Evolutionary conservation across 1,140 invertebrate genomes (phyloP).

Genomic region (Grapholita molesta): DNA sequence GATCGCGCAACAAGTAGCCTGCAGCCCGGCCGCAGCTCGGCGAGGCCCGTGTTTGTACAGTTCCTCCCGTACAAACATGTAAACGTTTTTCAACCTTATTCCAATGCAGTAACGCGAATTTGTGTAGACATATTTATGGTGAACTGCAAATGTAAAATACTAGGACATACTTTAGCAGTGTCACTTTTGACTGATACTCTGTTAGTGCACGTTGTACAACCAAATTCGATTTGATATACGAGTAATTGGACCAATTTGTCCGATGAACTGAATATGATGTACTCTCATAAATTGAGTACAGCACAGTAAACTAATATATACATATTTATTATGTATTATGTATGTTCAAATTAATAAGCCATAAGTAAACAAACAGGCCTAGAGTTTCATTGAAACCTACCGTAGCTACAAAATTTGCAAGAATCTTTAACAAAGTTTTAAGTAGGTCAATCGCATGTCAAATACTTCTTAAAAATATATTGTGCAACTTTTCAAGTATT

Average conservation of each 20-base stretch:
- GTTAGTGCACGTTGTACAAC: background rate
- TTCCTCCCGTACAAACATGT: background rate
- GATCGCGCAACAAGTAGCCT: slow-evolving; percentile 8
- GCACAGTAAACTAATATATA: background rate
- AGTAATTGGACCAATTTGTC: background rate
- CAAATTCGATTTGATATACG: background rate
- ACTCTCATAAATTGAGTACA: background rate
- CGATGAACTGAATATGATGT: background rate
- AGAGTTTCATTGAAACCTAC: too few species aligned
- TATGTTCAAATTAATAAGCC: too few species aligned
- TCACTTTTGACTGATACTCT: background rate
- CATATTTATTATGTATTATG: too few species aligned
- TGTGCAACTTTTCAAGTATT: too few species aligned
- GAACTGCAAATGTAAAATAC: background rate
- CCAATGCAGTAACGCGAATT: background rate
- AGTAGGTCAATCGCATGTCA: too few species aligned
- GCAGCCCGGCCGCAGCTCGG: background rate
- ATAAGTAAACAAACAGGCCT: too few species aligned
- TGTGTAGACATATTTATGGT: background rate
- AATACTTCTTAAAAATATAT: too few species aligned
- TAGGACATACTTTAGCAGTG: too few species aligned
- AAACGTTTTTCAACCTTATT: background rate
- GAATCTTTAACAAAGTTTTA: too few species aligned
- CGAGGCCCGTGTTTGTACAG: background rate
- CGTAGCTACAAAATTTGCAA: too few species aligned